A percentile compares a stretch with the other conserved stretches of the same genome.
phyloP scores from a whole-genome alignment of 2,888 invertebrate species.

The Habrosyne pyritoides region DNA sequence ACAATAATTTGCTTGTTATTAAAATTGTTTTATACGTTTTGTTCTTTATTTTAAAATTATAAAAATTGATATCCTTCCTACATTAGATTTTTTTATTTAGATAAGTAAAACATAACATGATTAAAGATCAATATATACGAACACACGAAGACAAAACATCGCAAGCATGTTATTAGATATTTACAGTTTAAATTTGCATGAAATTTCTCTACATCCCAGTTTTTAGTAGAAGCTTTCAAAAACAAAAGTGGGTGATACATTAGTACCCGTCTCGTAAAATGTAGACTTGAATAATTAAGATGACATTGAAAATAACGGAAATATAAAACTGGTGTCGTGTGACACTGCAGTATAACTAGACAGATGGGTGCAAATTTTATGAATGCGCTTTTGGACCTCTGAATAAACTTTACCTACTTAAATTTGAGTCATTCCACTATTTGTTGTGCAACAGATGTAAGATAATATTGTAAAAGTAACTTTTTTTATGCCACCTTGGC shows the following conservation, averaged over 20 bases:
- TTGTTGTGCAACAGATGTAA: too few relatives aligned
- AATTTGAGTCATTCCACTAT: too few relatives aligned
- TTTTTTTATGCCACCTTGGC: too few relatives aligned
- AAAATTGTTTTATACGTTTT: too few relatives aligned
- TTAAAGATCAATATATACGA: neutral
- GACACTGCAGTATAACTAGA: neutral
- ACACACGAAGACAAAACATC: neutral
- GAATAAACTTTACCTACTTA: too few relatives aligned
- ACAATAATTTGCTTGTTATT: too few relatives aligned
- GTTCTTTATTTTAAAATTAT: too few relatives aligned
- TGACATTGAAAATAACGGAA: neutral
- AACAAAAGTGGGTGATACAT: neutral
- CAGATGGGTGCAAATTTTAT: neutral
- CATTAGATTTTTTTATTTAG: too few relatives aligned
- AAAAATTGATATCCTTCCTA: too few relatives aligned
- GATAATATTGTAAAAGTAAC: too few relatives aligned
- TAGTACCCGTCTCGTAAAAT: conserved; percentile 1
- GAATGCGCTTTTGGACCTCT: neutral
- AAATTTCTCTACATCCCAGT: neutral
- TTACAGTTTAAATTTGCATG: conserved; percentile 5
- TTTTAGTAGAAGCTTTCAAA: neutral
- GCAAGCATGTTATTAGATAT: neutral
- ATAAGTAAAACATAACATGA: too few relatives aligned
- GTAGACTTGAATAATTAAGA: neutral
- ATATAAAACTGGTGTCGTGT: neutral